phyloP scores from a whole-genome alignment of 2,113 vertebrate species.

The Glaucomys volans region DNA sequence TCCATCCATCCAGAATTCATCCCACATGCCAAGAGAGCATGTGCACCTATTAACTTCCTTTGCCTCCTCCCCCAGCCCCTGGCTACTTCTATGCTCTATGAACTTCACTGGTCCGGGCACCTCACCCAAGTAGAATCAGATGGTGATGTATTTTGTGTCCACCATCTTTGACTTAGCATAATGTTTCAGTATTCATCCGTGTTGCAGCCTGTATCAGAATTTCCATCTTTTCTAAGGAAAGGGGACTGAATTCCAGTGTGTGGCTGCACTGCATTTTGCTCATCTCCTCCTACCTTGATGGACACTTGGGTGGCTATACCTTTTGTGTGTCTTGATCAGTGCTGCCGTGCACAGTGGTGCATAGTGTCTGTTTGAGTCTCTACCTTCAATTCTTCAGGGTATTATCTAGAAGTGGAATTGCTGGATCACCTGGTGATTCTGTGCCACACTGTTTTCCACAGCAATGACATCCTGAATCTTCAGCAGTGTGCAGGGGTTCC shows the following conservation, averaged over 20 bases:
- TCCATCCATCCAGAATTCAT: neutral
- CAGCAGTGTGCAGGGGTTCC: no score
- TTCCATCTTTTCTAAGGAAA: neutral
- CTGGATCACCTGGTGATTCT: neutral
- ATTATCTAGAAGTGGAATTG: neutral
- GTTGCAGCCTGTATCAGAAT: neutral
- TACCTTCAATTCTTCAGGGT: neutral
- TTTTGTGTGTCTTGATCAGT: neutral
- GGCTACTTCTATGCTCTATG: neutral
- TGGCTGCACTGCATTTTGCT: no score
- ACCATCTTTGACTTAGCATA: neutral
- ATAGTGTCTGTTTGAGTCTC: neutral
- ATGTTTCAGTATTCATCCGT: neutral
- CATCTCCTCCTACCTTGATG: neutral
- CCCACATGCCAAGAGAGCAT: neutral
- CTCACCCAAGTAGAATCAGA: neutral
- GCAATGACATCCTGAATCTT: neutral
- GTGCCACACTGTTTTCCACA: neutral
- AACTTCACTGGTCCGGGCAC: neutral
- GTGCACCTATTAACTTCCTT: fast-evolving
- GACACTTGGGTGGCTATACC: no score
- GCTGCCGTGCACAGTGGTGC: fast-evolving
- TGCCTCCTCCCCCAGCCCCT: fast-evolving
- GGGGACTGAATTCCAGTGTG: no score
- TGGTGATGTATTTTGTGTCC: neutral